Percentiles rank a stretch among this genome's conserved stretches.
Conservation (phyloP, 2,888 invertebrate genomes). For the Auanema sp. region DNA sequence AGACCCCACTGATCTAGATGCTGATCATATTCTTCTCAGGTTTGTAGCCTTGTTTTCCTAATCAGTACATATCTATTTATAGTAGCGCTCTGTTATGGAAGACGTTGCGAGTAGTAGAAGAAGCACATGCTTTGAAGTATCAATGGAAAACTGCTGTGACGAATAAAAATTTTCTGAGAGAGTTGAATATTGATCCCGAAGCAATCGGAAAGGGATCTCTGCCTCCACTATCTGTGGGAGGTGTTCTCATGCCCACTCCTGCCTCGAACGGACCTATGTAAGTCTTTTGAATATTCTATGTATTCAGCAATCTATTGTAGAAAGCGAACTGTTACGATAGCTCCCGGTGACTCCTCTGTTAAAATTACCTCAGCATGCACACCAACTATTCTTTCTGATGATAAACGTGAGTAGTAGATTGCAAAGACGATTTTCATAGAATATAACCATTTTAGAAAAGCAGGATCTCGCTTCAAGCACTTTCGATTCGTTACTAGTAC, state of each 20-base stretch:
- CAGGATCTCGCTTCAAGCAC: slow-evolving; percentile 1
- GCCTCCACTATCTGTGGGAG: slow-evolving; percentile 2
- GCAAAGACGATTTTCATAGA: too few relatives aligned
- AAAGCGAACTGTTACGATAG: too few relatives aligned
- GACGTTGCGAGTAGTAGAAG: slow-evolving; percentile 49
- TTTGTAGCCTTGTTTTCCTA: background rate
- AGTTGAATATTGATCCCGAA: slow-evolving; percentile 34
- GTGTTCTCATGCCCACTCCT: slow-evolving; percentile 9
- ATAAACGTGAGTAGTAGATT: too few relatives aligned
- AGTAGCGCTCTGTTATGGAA: slow-evolving; percentile 42
- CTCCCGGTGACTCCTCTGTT: slow-evolving; percentile 9
- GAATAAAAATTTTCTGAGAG: slow-evolving; percentile 22
- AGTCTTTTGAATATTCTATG: background rate
- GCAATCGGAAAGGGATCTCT: background rate
- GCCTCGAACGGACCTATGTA: slow-evolving; percentile 2
- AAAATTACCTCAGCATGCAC: slow-evolving; percentile 14
- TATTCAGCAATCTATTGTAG: too few relatives aligned
- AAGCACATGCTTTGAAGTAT: slow-evolving; percentile 50
- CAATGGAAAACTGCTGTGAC: slow-evolving; percentile 44
- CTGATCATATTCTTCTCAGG: background rate
- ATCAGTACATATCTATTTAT: background rate
- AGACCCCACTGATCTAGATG: background rate
- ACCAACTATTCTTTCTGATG: slow-evolving; percentile 3
- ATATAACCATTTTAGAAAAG: background rate
- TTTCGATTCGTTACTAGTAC: slow-evolving; percentile 46